A percentile compares a stretch with the other conserved stretches of the same genome.
Conservation (phyloP, 2,797 vertebrate genomes). For the Agapornis canus region DNA sequence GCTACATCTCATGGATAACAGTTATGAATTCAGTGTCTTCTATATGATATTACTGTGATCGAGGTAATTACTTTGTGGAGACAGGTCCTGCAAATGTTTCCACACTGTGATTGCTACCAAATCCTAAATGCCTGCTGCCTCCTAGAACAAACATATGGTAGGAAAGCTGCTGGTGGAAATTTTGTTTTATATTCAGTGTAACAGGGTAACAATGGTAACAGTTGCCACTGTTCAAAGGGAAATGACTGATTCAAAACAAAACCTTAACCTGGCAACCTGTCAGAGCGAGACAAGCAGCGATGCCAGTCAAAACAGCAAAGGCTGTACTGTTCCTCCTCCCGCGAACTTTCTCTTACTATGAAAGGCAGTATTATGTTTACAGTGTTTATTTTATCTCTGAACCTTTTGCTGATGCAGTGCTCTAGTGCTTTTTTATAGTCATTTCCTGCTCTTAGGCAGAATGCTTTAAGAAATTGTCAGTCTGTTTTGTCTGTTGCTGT, state of each 20-base stretch:
- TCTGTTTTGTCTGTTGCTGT: constrained; percentile 5
- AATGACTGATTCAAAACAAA: constrained; percentile 67
- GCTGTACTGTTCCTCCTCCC: constrained; percentile 69
- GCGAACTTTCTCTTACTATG: constrained; percentile 59
- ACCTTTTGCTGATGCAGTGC: constrained; percentile 48
- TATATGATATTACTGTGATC: neutral
- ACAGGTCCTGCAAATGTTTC: constrained; percentile 52
- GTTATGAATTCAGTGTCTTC: neutral
- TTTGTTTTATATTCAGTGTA: constrained; percentile 68
- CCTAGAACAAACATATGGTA: constrained; percentile 61
- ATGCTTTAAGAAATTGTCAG: constrained; percentile 21
- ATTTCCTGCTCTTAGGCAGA: constrained; percentile 34
- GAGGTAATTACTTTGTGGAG: constrained; percentile 52
- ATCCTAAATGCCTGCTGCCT: constrained; percentile 60
- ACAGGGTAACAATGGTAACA: constrained; percentile 70
- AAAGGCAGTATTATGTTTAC: constrained; percentile 69
- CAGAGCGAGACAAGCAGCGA: constrained; percentile 38
- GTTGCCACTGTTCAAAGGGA: constrained; percentile 66
- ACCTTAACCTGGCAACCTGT: constrained; percentile 66
- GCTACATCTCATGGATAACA: neutral
- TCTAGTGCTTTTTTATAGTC: neutral
- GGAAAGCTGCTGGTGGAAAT: constrained; percentile 65
- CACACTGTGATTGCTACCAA: constrained; percentile 35
- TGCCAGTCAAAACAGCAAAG: constrained; percentile 71
- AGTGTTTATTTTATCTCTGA: constrained; percentile 65